Conservation (phyloP, 1,140 invertebrate genomes). For the Calliopsis andreniformis region DNA sequence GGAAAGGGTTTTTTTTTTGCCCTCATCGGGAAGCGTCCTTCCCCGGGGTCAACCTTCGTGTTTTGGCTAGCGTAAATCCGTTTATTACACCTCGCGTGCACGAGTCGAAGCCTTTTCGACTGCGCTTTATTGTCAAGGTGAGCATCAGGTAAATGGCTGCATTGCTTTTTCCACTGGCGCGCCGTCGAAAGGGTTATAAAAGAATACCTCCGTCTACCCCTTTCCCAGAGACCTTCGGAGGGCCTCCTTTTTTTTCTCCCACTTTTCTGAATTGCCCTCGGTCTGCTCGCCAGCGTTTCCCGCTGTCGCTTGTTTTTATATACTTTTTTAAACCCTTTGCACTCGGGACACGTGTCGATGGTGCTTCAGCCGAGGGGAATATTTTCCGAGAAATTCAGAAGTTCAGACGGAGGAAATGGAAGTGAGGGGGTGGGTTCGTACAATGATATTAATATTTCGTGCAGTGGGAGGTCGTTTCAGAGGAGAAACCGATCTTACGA, state of each 20-base stretch:
- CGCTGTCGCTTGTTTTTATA: background rate
- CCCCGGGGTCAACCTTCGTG: constrained; percentile 23
- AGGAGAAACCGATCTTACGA: background rate
- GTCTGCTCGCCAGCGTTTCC: background rate
- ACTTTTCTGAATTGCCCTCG: background rate
- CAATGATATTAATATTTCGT: constrained; percentile 24
- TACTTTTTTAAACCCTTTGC: constrained; percentile 31
- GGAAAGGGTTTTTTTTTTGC: constrained; percentile 8
- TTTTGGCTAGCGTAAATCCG: constrained; percentile 58
- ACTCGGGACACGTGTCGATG: constrained; percentile 27
- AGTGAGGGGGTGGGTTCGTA: background rate
- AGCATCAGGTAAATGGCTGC: constrained; percentile 57
- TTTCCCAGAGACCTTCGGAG: constrained; percentile 30
- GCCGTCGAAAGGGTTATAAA: constrained; percentile 73
- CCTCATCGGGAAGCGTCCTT: constrained; percentile 19
- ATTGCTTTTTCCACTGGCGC: constrained; percentile 40
- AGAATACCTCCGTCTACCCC: constrained; percentile 43
- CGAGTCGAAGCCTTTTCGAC: constrained; percentile 53
- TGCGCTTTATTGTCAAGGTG: constrained; percentile 71
- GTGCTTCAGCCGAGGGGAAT: background rate
- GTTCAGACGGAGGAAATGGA: no score
- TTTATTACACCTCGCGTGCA: constrained; percentile 70
- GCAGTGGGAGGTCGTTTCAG: background rate
- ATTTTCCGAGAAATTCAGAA: background rate
- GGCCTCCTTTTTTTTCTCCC: background rate